Base-by-base conservation (phyloP, 2,888 invertebrate species). In the Erebia ligea region DNA sequence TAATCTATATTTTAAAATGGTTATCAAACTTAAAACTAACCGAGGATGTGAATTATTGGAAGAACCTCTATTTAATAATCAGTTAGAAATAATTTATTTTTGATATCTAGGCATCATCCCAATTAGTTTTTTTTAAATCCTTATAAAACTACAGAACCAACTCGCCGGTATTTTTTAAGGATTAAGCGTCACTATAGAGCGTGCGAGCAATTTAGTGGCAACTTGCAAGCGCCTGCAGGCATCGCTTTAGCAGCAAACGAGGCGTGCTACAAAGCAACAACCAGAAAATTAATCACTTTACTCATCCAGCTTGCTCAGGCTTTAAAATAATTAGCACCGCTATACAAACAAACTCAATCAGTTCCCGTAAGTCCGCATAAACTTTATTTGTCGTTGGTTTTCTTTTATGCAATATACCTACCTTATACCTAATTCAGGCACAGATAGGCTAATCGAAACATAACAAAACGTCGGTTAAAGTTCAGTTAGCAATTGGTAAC, bases 181-280 rank as follows among this genome's bases (percentile, higher is more conserved):
- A 50, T 40, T 50, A 54, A 52, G 54, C 52, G 34, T 54, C 54
- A 64, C 25, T 64, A n/a, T n/a, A 54, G 10, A 52, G 64, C 34
- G 25, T 17, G 52, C 52, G 64, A 64, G 54, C 64, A 15, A 40
- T 40, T 34, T 6, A 34, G 52, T 13, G n/a, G 50, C 52, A 17
- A 64, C n/a, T 17, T 10, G 42, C 59, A 17, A 48, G n/a, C 34
- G 64, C 64, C 64, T 34, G 40, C 13, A 64, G 52, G 64, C 64
- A 25, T 40, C 34, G 52, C 64, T 64, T 64, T 64, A 64, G 52
- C 64, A 54, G 52, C 52, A 34, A 64, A 64, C 64, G 52, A 52
- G 52, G n/a, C 52, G 50, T 64, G 52, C 25, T n/a, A 64, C 11
- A 54, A 64, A 52, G 64, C 52, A 52, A 64, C 63, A 52, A 64